These are phyloP conservation scores for Ostrea edulis DNA, from an alignment of 1,140 invertebrate species.

Conservation along the genomic window DNA sequence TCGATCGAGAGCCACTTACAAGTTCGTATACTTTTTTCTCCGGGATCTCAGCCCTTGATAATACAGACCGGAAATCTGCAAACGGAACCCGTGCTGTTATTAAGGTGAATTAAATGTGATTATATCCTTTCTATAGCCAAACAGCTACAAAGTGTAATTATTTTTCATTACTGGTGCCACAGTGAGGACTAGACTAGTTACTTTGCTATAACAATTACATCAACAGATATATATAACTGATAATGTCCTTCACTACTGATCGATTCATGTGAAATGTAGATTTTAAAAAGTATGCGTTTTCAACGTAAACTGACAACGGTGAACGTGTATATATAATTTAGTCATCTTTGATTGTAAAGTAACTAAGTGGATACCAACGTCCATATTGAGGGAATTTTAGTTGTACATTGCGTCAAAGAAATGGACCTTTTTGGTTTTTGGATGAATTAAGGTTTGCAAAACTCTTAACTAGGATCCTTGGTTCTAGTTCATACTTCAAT, in stretches of 20 bases:
- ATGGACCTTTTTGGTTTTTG: too few relatives aligned
- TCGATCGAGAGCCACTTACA: slow-evolving; percentile 5
- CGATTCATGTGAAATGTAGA: not conserved
- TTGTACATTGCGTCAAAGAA: too few relatives aligned
- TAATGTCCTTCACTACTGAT: not conserved
- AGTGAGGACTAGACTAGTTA: not conserved
- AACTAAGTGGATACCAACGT: too few relatives aligned
- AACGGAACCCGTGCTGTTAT: not conserved
- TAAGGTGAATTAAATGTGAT: slow-evolving; percentile 2
- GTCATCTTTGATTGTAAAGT: too few relatives aligned
- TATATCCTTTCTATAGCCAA: not conserved
- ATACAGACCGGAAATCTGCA: not conserved
- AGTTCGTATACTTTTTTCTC: not conserved
- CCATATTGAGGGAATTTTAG: too few relatives aligned
- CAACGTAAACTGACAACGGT: too few relatives aligned
- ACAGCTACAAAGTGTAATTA: not conserved
- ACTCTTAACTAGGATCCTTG: too few relatives aligned
- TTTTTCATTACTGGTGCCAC: not conserved
- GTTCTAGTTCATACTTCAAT: too few relatives aligned
- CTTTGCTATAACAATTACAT: not conserved
- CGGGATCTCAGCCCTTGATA: not conserved
- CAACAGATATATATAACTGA: not conserved
- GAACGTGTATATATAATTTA: too few relatives aligned
- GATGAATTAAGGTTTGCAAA: too few relatives aligned
- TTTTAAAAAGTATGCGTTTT: not conserved